These are phyloP conservation scores for Agrochola lota DNA, from an alignment of 2,888 invertebrate species.

Conservation along the genomic window DNA sequence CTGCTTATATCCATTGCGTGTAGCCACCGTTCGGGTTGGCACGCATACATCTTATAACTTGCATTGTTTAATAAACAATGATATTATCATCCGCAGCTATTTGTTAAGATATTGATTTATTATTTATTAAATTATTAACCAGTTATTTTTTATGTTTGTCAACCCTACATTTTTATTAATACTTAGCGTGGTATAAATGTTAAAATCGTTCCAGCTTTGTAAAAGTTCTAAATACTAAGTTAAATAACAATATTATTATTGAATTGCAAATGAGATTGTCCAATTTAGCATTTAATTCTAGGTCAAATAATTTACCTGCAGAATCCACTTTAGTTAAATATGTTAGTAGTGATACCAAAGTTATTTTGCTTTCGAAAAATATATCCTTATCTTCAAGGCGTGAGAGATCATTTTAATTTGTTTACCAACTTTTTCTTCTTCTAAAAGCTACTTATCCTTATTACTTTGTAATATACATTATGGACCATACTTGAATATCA, in stretches of 20 bases:
- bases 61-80: conserved; percentile 4
- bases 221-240: too few relatives aligned
- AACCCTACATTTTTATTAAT: background rate
- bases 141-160: conserved; percentile 8
- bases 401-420: conserved; percentile 49
- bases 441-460: background rate
- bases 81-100: conserved; percentile 1
- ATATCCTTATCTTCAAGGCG: conserved; percentile 30
- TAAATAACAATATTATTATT: background rate
- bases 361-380: conserved; percentile 34
- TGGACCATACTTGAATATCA: conserved; percentile 59
- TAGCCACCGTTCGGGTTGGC: background rate
- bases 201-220: background rate
- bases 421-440: background rate
- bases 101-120: conserved; percentile 17
- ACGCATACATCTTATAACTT: background rate
- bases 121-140: background rate
- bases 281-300: background rate
- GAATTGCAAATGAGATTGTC: conserved; percentile 17
- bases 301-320: background rate
- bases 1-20: background rate
- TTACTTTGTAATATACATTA: conserved; percentile 31
- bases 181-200: background rate
- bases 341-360: conserved; percentile 27
- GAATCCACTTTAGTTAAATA: conserved; percentile 2